Evolutionary conservation across 2,888 invertebrate species (phyloP).

Genomic region (Terebella lapidaria): DNA sequence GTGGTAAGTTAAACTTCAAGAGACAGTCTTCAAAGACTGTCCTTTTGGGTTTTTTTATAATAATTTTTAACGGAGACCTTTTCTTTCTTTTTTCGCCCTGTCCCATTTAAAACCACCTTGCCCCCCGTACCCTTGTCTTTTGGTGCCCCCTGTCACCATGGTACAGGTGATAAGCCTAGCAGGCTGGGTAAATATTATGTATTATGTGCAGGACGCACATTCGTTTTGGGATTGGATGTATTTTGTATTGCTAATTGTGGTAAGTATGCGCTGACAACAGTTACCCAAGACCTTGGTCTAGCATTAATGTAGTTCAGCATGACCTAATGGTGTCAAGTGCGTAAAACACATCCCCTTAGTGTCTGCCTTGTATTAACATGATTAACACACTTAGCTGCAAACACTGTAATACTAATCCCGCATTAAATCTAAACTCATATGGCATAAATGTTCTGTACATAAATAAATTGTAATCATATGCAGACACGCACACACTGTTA

Average conservation of each 20-base stretch:
- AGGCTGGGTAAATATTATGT: slow-evolving; percentile 99
- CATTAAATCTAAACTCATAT: no score
- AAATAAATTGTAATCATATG: no score
- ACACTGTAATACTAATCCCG: no score
- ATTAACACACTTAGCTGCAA: no score
- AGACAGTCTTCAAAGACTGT: neutral
- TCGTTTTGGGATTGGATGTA: slow-evolving; percentile 99
- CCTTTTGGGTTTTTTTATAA: neutral
- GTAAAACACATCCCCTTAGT: no score
- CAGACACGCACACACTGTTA: no score
- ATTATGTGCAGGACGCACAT: slow-evolving; percentile 99
- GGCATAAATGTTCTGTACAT: no score
- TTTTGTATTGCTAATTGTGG: slow-evolving; percentile 97
- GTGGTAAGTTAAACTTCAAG: slow-evolving; percentile 93
- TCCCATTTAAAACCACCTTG: neutral
- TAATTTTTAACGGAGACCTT: no score
- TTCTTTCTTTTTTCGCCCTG: neutral
- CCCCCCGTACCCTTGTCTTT: neutral
- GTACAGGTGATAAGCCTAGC: slow-evolving; percentile 94
- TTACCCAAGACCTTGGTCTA: no score
- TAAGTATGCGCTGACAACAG: slow-evolving; percentile 58
- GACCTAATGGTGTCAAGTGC: no score
- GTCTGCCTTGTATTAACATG: no score
- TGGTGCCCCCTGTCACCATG: no score
- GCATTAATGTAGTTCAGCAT: neutral